A percentile compares a stretch with the other conserved stretches of the same genome.
Conservation (phyloP, 2,888 invertebrate species). For the Tiliacea aurago region DNA sequence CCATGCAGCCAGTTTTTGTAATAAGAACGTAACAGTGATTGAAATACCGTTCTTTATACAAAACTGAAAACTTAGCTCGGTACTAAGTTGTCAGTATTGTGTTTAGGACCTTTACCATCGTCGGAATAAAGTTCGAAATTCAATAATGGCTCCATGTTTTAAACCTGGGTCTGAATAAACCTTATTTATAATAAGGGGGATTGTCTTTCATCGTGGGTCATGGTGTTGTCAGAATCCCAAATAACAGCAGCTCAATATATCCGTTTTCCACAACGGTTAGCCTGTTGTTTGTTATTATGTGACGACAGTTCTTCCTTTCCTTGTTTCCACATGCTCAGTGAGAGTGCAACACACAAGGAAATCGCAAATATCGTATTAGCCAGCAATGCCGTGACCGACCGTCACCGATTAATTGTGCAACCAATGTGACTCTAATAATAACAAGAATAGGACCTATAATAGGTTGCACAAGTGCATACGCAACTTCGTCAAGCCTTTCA, state of each 20-base stretch:
- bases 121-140: too few species aligned
- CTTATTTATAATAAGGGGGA: too few species aligned
- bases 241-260: constrained; percentile 24
- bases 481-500: constrained; percentile 59
- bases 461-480: constrained; percentile 57
- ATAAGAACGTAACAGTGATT: too few species aligned
- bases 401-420: constrained; percentile 62
- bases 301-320: constrained; percentile 58
- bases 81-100: too few species aligned
- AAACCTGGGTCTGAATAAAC: too few species aligned
- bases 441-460: constrained; percentile 47
- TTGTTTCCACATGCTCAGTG: constrained; percentile 63
- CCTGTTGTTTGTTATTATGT: constrained; percentile 42
- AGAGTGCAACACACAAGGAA: constrained; percentile 65
- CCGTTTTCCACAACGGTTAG: constrained; percentile 39
- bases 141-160: too few species aligned
- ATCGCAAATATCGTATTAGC: constrained; percentile 63
- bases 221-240: constrained; percentile 4
- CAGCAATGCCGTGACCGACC: constrained; percentile 63
- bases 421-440: constrained; percentile 53
- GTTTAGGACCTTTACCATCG: too few species aligned
- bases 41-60: too few species aligned
- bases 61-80: too few species aligned
- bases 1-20: too few species aligned
- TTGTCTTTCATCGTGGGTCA: not conserved